A percentile compares a stretch with the other conserved stretches of the same genome.
phyloP scores from a whole-genome alignment of 1,140 invertebrate species.

The Listronotus bonariensis region DNA sequence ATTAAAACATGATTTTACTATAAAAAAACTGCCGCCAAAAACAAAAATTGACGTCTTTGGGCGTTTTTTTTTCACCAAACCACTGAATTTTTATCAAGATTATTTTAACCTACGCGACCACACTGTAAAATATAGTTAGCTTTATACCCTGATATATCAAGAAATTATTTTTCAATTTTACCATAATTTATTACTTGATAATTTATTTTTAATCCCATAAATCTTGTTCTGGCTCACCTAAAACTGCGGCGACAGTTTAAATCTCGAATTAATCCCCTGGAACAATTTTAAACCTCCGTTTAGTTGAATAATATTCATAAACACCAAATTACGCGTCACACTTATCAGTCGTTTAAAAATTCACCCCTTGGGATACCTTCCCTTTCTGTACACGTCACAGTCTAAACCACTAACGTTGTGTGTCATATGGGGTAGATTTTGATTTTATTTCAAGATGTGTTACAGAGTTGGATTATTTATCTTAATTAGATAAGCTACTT shows the following conservation, averaged over 20 bases:
- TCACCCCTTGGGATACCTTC: constrained; percentile 5
- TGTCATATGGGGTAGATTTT: constrained; percentile 1
- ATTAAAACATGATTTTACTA: no score
- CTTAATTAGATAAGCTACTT: no score
- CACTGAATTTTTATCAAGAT: no score
- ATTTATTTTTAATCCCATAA: constrained; percentile 13
- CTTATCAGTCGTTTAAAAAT: constrained; percentile 26
- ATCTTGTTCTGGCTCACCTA: constrained; percentile 4
- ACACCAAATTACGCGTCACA: constrained; percentile 28
- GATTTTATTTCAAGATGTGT: no score
- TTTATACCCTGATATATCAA: no score
- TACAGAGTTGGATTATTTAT: no score
- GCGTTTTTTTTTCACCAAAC: no score
- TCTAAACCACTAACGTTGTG: constrained; percentile 13
- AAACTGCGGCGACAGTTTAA: constrained; percentile 23
- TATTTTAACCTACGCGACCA: no score
- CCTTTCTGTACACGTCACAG: constrained; percentile 14
- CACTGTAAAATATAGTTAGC: no score
- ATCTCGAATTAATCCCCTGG: constrained; percentile 25
- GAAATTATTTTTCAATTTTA: no score
- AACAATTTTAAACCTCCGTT: constrained; percentile 22
- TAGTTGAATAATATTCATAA: constrained; percentile 21
- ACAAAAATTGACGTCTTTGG: no score
- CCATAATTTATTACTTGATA: not conserved
- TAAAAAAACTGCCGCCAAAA: no score